Evolutionary conservation across 2,113 vertebrate species (phyloP), one percentile per base, ranked within the genome.

Genomic region (Laticauda colubrina): DNA sequence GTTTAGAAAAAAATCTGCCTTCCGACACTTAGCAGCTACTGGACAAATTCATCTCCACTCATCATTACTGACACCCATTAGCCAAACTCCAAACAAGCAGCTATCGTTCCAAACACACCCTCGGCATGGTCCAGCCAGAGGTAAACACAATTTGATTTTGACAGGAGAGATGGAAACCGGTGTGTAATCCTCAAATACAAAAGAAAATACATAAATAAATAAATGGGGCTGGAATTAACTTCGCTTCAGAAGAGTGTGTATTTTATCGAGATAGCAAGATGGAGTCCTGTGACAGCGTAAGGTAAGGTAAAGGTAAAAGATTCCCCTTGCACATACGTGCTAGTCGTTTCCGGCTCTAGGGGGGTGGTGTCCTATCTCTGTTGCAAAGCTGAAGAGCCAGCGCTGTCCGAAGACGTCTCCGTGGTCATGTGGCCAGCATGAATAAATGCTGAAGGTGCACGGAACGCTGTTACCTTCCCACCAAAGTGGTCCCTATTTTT

Each of bases 11-110:
- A 59, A 54, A 14, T 0, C 93, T 94, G 96, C 29, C 96, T 95
- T 95, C 94, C 94, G 96, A 95, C 95, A 96, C 96, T 96, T 93
- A 89, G 34, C 95, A 94, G 95, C 89, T 75, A 56, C 94, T 90
- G 94, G 93, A 96, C 95, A 93, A 93, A 95, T 94, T 95, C 89
- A 93, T 94, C 93, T 92, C 95, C 93, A 88, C 95, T 95, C 94
- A 95, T 34, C 94, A 59, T 94, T 95, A 88, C 94, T 95, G 90
- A 91, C 81, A 86, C 88, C 85, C 12, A 4, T 92, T 95, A 95
- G 95, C 91, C 92, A 59, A 91, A 92, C 64, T 93, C 93, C 94
- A 81, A 64, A 86, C 51, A 56, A 57, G 88, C 89, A 59, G n/a
- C 48, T 86, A 48, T 92, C 45, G 88, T 93, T 94, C 95, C 94